Evolutionary conservation across 2,888 invertebrate genomes (phyloP).

Genomic region (Aspidiotus destructor): DNA sequence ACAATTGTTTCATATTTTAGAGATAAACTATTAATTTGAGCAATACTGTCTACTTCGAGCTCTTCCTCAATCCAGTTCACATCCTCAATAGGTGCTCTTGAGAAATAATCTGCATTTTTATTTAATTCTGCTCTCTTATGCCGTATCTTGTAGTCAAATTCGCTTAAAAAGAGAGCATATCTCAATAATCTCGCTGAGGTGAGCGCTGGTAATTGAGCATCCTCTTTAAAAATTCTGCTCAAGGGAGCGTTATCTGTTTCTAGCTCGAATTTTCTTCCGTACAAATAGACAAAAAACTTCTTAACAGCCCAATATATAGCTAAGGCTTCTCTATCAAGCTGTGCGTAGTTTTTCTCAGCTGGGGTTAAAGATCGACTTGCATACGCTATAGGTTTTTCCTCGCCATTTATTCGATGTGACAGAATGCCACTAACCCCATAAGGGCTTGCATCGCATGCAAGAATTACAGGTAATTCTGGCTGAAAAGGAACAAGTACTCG

Average conservation of each 20-base stretch:
- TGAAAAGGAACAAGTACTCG: constrained; percentile 36
- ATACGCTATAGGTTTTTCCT: constrained; percentile 7
- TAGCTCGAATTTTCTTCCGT: constrained; percentile 5
- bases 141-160: neutral
- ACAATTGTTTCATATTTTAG: too few species aligned
- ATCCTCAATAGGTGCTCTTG: constrained; percentile 14
- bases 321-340: constrained; percentile 30
- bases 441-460: constrained; percentile 35
- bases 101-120: constrained; percentile 13
- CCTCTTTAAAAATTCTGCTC: neutral
- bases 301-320: constrained; percentile 10
- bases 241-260: neutral
- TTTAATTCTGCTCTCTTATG: neutral
- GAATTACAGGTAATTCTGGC: constrained; percentile 35
- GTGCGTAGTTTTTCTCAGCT: constrained; percentile 32
- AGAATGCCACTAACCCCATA: constrained; percentile 32
- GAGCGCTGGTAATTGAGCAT: neutral
- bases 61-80: too few species aligned
- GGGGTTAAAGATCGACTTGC: constrained; percentile 1
- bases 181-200: neutral
- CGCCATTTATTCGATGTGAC: neutral
- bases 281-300: neutral
- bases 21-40: too few species aligned
- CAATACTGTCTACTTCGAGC: too few species aligned
- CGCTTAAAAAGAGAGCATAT: neutral